Evolutionary conservation across 2,797 vertebrate genomes (phyloP).

Genomic region (Sebastes baramenuke): DNA sequence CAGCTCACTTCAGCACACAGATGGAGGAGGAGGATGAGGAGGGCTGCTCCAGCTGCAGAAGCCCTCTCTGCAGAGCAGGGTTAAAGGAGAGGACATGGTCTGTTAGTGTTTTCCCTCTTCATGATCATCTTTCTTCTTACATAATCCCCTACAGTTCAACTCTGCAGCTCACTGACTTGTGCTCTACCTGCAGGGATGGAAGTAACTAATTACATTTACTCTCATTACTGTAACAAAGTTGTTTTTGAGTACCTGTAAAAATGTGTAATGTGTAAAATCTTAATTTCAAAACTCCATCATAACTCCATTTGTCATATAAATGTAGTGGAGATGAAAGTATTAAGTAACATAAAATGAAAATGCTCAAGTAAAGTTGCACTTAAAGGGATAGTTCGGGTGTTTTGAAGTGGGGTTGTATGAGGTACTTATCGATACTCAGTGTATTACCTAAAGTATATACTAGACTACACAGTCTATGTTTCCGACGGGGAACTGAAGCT

Average conservation of each 20-base stretch:
- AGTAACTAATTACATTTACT: neutral
- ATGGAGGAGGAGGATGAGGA: neutral
- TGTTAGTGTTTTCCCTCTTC: slow-evolving; percentile 38
- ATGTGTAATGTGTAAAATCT: neutral
- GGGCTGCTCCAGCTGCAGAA: slow-evolving; percentile 31
- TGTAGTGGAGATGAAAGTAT: too few species aligned
- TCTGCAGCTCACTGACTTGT: neutral
- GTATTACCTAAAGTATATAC: too few species aligned
- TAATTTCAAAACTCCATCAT: too few species aligned
- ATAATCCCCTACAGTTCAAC: neutral
- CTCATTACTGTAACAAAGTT: neutral
- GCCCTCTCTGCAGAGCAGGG: slow-evolving; percentile 6
- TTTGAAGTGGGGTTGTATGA: too few species aligned
- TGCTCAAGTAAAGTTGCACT: too few species aligned
- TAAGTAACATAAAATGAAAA: too few species aligned
- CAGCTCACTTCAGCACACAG: slow-evolving; percentile 29
- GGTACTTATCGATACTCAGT: too few species aligned
- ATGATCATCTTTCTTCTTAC: slow-evolving; percentile 41
- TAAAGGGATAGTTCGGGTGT: too few species aligned
- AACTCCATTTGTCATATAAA: too few species aligned
- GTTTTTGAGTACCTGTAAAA: neutral
- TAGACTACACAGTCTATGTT: rapidly evolving
- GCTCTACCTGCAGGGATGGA: neutral
- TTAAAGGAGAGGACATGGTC: slow-evolving; percentile 20
- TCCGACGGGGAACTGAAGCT: too few species aligned